Conservation (phyloP, 2,113 vertebrate genomes). For the Isurus oxyrinchus region DNA sequence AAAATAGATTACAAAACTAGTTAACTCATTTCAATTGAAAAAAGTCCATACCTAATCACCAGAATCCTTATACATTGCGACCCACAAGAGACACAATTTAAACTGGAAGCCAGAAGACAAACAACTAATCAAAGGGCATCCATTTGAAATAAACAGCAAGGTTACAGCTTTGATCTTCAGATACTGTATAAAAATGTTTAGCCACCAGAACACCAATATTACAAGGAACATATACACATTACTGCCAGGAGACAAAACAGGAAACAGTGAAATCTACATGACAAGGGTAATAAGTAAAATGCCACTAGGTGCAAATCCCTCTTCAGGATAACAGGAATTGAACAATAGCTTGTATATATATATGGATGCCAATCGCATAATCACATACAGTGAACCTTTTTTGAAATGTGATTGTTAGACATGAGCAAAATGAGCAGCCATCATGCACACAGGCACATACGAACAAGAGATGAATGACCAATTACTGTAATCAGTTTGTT, state of each 20-base stretch:
- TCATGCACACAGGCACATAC: neutral
- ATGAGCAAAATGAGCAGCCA: neutral
- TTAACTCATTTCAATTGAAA: neutral
- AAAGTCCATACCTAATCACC: neutral
- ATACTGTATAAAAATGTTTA: neutral
- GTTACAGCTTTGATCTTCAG: neutral
- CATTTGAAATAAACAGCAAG: conserved; percentile 18
- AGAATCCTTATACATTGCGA: neutral
- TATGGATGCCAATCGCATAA: neutral
- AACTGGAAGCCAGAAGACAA: neutral
- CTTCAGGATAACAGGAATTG: neutral
- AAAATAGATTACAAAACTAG: neutral
- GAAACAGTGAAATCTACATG: neutral
- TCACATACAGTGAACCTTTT: neutral
- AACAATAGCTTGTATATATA: too few relatives aligned
- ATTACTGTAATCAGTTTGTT: neutral
- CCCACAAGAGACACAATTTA: neutral
- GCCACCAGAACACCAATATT: neutral
- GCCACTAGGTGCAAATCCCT: neutral
- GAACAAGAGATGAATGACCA: neutral
- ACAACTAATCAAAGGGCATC: neutral
- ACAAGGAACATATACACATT: neutral
- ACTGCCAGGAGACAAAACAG: neutral
- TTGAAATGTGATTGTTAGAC: neutral
- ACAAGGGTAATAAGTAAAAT: neutral